A percentile compares a stretch with the other conserved stretches of the same genome.
Evolutionary conservation across 2,797 vertebrate genomes (phyloP).

Genomic region (Adelosebastes latens): DNA sequence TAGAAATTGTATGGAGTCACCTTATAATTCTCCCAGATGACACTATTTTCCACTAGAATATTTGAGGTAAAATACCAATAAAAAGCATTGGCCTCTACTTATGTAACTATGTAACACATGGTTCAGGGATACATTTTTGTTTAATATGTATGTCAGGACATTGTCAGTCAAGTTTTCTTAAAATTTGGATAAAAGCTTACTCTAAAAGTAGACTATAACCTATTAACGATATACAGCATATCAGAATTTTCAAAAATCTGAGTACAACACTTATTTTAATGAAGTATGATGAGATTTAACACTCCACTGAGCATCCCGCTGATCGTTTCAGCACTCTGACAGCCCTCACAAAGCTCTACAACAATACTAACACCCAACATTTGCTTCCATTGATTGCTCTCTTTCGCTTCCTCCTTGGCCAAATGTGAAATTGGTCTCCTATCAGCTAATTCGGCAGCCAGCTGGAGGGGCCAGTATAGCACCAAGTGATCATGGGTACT

Average conservation of each 20-base stretch:
- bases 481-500: slow-evolving; percentile 22
- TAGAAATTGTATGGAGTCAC: too few relatives aligned
- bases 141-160: neutral
- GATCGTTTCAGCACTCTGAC: slow-evolving; percentile 26
- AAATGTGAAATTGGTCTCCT: slow-evolving; percentile 40
- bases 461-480: slow-evolving; percentile 13
- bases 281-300: slow-evolving; percentile 1
- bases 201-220: neutral
- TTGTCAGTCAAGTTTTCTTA: neutral
- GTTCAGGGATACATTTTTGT: neutral
- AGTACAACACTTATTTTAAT: neutral
- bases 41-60: too few relatives aligned
- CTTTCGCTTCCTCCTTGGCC: slow-evolving; percentile 24
- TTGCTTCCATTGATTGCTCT: slow-evolving; percentile 52
- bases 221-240: neutral
- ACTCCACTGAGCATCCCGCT: slow-evolving; percentile 11
- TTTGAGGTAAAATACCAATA: too few relatives aligned
- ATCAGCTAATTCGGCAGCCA: slow-evolving; percentile 36
- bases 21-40: too few relatives aligned
- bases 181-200: neutral
- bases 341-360: slow-evolving; percentile 15
- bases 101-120: neutral
- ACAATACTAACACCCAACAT: slow-evolving; percentile 47
- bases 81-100: neutral
- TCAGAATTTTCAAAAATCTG: neutral